Evolutionary conservation across 2,113 vertebrate genomes (phyloP).

Genomic region (Heterotis niloticus): DNA sequence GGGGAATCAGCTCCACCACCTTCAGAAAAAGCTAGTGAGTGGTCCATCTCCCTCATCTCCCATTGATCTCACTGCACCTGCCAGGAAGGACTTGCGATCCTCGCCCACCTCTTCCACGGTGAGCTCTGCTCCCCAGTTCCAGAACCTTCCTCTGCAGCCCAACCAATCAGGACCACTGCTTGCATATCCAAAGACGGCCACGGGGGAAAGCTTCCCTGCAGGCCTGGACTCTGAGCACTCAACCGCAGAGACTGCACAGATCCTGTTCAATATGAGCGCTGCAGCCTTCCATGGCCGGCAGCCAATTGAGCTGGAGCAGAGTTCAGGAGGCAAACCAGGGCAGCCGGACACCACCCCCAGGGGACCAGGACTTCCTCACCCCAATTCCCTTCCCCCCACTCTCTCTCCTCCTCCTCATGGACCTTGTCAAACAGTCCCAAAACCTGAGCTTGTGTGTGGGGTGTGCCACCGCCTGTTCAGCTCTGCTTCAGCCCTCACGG

Average conservation of each 20-base stretch:
- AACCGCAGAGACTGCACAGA: slow-evolving; percentile 69
- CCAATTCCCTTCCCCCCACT: slow-evolving; percentile 56
- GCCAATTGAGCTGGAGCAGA: slow-evolving; percentile 52
- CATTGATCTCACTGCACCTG: slow-evolving; percentile 60
- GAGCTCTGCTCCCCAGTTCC: slow-evolving; percentile 58
- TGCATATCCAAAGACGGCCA: slow-evolving; percentile 55
- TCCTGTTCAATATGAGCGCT: slow-evolving; percentile 70
- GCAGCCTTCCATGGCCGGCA: slow-evolving; percentile 56
- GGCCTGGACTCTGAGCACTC: slow-evolving; percentile 53
- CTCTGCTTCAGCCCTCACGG: slow-evolving; percentile 66
- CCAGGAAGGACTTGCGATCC: slow-evolving; percentile 62
- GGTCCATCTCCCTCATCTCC: slow-evolving; percentile 61
- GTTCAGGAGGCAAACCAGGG: slow-evolving; percentile 52
- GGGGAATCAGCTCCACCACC: slow-evolving; percentile 62
- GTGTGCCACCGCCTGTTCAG: slow-evolving; percentile 71
- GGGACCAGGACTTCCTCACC: slow-evolving; percentile 58
- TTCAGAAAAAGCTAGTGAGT: slow-evolving; percentile 50
- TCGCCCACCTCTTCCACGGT: slow-evolving; percentile 62
- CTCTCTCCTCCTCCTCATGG: too few relatives aligned
- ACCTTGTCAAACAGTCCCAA: slow-evolving; percentile 49
- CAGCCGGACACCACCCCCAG: slow-evolving; percentile 58
- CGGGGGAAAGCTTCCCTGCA: slow-evolving; percentile 54
- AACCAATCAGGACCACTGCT: slow-evolving; percentile 49
- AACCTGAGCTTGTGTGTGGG: slow-evolving; percentile 70
- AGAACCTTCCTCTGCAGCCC: slow-evolving; percentile 52